Percentiles rank a stretch among this genome's conserved stretches.
Conservation (phyloP, 2,797 vertebrate genomes). For the Hypotaenidia philippensis region DNA sequence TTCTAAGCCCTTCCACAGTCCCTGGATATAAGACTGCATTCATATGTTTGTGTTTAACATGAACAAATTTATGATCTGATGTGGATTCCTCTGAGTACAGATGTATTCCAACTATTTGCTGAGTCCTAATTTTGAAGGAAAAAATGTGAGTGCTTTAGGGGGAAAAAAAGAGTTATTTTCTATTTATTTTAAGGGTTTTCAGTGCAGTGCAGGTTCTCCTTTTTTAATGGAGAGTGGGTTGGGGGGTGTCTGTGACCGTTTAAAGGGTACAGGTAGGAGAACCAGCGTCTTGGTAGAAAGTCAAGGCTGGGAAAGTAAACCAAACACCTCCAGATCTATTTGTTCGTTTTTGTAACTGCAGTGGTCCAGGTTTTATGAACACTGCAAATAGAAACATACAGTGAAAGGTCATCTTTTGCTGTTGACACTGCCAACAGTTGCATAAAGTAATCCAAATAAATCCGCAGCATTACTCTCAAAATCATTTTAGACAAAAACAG, state of each 20-base stretch:
- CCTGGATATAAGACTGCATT: conserved; percentile 55
- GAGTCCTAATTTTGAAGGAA: conserved; percentile 66
- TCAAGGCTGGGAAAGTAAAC: not conserved
- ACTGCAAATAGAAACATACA: not conserved
- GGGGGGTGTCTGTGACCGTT: not conserved
- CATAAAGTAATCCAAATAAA: conserved; percentile 5
- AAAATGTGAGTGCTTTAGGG: conserved; percentile 9
- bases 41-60: conserved; percentile 75
- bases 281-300: not conserved
- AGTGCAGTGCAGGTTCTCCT: not conserved
- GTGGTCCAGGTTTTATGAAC: not conserved
- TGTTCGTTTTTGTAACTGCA: not conserved
- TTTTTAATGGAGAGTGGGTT: not conserved
- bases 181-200: conserved; percentile 16
- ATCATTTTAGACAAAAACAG: not conserved
- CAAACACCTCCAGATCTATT: not conserved
- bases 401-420: not conserved
- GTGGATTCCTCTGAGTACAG: conserved; percentile 73
- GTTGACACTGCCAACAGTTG: not conserved
- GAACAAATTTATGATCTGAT: conserved; percentile 79
- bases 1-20: conserved; percentile 62
- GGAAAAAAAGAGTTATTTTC: not conserved
- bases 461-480: not conserved
- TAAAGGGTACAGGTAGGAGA: not conserved
- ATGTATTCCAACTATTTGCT: conserved; percentile 74